A percentile compares a stretch with the other conserved stretches of the same genome.
These are phyloP conservation scores for Percopsis omiscomaycus DNA, from an alignment of 2,797 vertebrate genomes.

Conservation along the genomic window DNA sequence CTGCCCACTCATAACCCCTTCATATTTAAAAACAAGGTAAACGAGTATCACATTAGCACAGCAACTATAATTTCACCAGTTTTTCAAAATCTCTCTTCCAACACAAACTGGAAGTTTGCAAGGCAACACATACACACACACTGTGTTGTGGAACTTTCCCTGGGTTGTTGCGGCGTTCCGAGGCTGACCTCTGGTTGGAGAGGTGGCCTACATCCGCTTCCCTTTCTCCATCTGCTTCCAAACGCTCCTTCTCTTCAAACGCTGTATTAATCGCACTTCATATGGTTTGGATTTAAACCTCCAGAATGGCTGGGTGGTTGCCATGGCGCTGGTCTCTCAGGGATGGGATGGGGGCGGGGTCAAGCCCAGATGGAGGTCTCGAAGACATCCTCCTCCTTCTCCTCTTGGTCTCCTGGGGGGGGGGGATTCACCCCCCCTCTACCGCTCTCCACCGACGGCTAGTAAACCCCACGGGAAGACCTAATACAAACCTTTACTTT, in stretches of 20 bases:
- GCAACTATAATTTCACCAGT: too few relatives aligned
- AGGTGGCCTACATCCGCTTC: conserved; percentile 27
- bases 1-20: too few relatives aligned
- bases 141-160: too few relatives aligned
- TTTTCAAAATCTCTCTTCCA: too few relatives aligned
- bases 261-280: conserved; percentile 53
- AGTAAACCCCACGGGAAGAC: conserved; percentile 26
- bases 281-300: conserved; percentile 52
- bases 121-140: too few relatives aligned
- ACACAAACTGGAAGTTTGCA: too few relatives aligned
- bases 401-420: conserved; percentile 12
- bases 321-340: conserved; percentile 38
- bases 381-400: conserved; percentile 44
- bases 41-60: too few relatives aligned
- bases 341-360: conserved; percentile 18
- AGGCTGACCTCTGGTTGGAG: conserved; percentile 28
- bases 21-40: too few relatives aligned
- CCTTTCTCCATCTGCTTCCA: conserved; percentile 56
- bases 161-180: neutral
- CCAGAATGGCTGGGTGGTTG: conserved; percentile 45
- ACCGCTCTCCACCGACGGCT: neutral
- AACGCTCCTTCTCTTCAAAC: conserved; percentile 46
- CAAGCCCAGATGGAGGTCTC: conserved; percentile 57
- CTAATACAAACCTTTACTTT: conserved; percentile 39
- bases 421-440: conserved; percentile 26